Percentiles rank a stretch among this genome's conserved stretches.
phyloP scores from a whole-genome alignment of 2,113 vertebrate genomes.

The Tonatia bakeri region DNA sequence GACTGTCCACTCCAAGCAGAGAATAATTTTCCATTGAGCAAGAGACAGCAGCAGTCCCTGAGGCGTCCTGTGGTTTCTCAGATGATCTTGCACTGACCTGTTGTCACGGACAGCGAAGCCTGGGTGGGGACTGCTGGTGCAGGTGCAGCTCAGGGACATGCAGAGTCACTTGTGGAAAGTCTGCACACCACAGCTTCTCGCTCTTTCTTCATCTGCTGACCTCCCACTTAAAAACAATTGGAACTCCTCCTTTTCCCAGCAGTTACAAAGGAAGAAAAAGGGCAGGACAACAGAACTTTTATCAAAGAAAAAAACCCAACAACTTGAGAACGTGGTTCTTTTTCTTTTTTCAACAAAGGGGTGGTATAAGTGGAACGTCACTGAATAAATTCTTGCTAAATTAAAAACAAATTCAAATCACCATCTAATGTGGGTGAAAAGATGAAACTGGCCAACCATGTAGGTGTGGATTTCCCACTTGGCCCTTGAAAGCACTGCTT shows the following conservation, averaged over 20 bases:
- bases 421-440: neutral
- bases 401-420: conserved; percentile 31
- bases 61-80: neutral
- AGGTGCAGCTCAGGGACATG: neutral
- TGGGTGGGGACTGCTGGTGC: neutral
- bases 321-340: neutral
- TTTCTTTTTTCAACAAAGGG: neutral
- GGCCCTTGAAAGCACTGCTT: neutral
- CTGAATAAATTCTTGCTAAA: neutral
- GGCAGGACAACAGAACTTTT: neutral
- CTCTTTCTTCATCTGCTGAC: neutral
- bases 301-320: neutral
- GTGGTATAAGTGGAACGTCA: neutral
- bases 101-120: neutral
- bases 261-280: neutral
- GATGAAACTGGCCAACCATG: neutral
- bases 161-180: neutral
- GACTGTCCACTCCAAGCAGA: neutral
- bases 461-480: neutral
- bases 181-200: neutral
- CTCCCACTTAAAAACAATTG: neutral
- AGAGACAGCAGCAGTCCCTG: neutral
- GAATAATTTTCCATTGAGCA: neutral
- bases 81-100: neutral
- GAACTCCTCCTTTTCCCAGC: neutral